phyloP scores from a whole-genome alignment of 2,113 vertebrate genomes.

The Callithrix jacchus region DNA sequence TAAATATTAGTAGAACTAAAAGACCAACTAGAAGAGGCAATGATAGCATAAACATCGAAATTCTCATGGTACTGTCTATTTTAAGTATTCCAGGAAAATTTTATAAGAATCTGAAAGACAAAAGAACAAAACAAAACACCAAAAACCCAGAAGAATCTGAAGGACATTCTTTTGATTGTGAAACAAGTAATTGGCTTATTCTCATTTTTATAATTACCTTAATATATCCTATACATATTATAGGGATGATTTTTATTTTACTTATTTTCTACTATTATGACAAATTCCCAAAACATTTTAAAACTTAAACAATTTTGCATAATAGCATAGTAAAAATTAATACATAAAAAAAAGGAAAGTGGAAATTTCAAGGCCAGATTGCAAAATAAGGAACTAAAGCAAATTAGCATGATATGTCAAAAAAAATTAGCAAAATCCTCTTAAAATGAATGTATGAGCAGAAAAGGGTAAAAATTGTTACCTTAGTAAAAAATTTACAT shows the following conservation, averaged over 20 bases:
- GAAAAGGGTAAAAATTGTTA: neutral
- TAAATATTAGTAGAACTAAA: neutral
- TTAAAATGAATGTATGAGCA: slow-evolving; percentile 17
- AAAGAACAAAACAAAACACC: neutral
- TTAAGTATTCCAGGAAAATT: neutral
- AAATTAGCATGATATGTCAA: slow-evolving; percentile 12
- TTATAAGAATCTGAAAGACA: neutral
- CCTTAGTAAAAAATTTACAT: neutral
- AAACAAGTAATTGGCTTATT: slow-evolving; percentile 21
- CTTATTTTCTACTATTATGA: neutral
- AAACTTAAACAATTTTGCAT: slow-evolving; percentile 52
- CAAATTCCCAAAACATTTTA: neutral
- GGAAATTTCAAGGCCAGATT: neutral
- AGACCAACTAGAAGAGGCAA: neutral
- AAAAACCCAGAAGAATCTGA: neutral
- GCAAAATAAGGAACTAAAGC: neutral
- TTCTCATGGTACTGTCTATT: neutral
- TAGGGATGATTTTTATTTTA: neutral
- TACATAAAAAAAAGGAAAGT: neutral
- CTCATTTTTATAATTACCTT: slow-evolving; percentile 27
- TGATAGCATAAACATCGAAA: neutral
- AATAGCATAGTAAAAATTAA: neutral
- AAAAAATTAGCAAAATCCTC: slow-evolving; percentile 12
- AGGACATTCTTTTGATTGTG: neutral
- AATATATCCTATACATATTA: neutral